phyloP scores from a whole-genome alignment of 1,140 invertebrate species.

The Dendrolimus kikuchii region DNA sequence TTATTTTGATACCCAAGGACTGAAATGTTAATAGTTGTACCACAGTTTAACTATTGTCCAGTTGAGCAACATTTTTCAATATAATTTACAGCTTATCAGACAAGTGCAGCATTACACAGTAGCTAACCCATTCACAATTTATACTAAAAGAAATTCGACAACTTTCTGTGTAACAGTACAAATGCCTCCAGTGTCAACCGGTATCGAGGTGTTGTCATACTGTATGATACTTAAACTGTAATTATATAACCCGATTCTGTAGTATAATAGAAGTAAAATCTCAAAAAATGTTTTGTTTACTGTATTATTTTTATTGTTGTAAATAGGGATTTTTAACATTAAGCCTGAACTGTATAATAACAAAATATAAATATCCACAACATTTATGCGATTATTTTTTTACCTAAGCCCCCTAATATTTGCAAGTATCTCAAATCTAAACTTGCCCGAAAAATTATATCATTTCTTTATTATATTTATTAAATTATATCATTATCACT shows the following conservation, averaged over 20 bases:
- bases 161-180: too few relatives aligned
- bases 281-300: slow-evolving; percentile 60
- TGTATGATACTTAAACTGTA: too few relatives aligned
- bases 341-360: slow-evolving; percentile 67
- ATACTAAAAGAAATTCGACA: too few relatives aligned
- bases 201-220: too few relatives aligned
- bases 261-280: slow-evolving; percentile 33
- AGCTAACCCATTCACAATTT: too few relatives aligned
- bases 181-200: too few relatives aligned
- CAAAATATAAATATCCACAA: slow-evolving; percentile 53
- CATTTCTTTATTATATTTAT: neutral
- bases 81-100: too few relatives aligned
- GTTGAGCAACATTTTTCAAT: too few relatives aligned
- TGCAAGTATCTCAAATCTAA: neutral
- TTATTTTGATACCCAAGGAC: slow-evolving; percentile 22
- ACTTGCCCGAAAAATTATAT: too few relatives aligned
- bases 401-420: slow-evolving; percentile 5
- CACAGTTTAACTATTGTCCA: too few relatives aligned
- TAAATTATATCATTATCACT: slow-evolving; percentile 1
- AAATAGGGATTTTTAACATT: slow-evolving; percentile 54
- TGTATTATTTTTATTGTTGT: slow-evolving; percentile 52
- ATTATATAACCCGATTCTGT: slow-evolving; percentile 5
- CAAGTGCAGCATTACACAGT: too few relatives aligned
- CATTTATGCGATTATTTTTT: slow-evolving; percentile 16
- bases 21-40: slow-evolving; percentile 32